Evolutionary conservation across 2,888 invertebrate genomes (phyloP).

Genomic region (Spialia ferax): DNA sequence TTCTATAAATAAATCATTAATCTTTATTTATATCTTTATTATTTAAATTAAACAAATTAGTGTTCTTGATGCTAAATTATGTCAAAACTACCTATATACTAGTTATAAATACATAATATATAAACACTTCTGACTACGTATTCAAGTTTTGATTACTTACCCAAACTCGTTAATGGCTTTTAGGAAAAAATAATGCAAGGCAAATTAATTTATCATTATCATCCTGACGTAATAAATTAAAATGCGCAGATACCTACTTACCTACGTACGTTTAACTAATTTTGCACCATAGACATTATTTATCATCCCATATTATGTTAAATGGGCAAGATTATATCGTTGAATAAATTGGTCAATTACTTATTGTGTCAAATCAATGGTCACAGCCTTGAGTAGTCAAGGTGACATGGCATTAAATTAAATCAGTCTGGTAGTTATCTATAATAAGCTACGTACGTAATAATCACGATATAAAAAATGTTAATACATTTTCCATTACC

Average conservation of each 20-base stretch:
- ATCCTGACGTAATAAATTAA: not conserved
- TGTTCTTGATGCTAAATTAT: too few species aligned
- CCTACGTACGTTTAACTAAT: too few species aligned
- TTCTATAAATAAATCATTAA: too few species aligned
- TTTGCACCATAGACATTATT: not conserved
- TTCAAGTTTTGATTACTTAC: not conserved
- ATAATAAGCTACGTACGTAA: not conserved
- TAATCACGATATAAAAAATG: slow-evolving; percentile 1
- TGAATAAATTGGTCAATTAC: slow-evolving; percentile 24
- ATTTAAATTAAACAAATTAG: too few species aligned
- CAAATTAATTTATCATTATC: not conserved
- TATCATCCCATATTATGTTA: slow-evolving; percentile 15
- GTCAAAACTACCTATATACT: too few species aligned
- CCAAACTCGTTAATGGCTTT: not conserved
- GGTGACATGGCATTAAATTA: slow-evolving; percentile 29
- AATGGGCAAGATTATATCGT: slow-evolving; percentile 19
- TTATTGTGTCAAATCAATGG: slow-evolving; percentile 17
- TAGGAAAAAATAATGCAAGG: not conserved
- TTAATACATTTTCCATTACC: slow-evolving; percentile 11
- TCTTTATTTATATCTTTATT: too few species aligned
- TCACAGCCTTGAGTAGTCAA: slow-evolving; percentile 27
- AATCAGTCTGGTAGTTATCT: slow-evolving; percentile 7
- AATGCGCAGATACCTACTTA: too few species aligned
- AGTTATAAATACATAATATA: too few species aligned
- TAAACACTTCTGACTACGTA: not conserved